Conservation (phyloP, 2,888 invertebrate genomes). For the Byasa hedistus region DNA sequence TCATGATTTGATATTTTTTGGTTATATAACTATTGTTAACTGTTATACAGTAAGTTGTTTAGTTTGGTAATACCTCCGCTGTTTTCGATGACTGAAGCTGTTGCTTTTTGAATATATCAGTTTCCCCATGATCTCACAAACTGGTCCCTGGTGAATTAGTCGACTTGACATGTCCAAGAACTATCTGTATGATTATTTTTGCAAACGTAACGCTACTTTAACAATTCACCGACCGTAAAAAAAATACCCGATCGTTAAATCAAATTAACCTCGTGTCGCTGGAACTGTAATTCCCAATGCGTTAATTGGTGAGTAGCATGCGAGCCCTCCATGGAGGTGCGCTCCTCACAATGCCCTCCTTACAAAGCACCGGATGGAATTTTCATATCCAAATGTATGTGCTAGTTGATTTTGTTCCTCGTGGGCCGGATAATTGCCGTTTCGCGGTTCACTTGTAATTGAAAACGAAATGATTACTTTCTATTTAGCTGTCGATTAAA, state of each 20-base stretch:
- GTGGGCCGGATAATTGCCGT: conserved; percentile 6
- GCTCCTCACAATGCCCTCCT: conserved; percentile 17
- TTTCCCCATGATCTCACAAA: too few relatives aligned
- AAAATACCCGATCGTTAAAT: conserved; percentile 38
- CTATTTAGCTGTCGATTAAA: too few relatives aligned
- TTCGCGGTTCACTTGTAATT: background rate
- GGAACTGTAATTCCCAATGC: conserved; percentile 32
- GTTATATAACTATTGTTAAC: too few relatives aligned
- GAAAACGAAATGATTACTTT: too few relatives aligned
- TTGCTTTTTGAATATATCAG: too few relatives aligned
- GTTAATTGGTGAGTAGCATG: conserved; percentile 41
- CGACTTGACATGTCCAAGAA: too few relatives aligned
- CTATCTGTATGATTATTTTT: too few relatives aligned
- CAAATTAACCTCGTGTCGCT: conserved; percentile 37
- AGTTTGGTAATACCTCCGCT: too few relatives aligned
- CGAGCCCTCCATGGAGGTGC: conserved; percentile 30
- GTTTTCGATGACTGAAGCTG: too few relatives aligned
- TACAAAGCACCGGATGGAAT: conserved; percentile 10
- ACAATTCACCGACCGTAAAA: conserved; percentile 31
- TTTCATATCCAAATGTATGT: conserved; percentile 18
- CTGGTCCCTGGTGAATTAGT: too few relatives aligned
- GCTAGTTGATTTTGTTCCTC: conserved; percentile 13
- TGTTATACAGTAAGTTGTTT: too few relatives aligned
- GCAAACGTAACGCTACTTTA: conserved; percentile 11
- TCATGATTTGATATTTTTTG: too few relatives aligned